Percentiles rank a stretch among this genome's conserved stretches.
Evolutionary conservation across 2,797 vertebrate genomes (phyloP).

Genomic region (Acomys russatus): DNA sequence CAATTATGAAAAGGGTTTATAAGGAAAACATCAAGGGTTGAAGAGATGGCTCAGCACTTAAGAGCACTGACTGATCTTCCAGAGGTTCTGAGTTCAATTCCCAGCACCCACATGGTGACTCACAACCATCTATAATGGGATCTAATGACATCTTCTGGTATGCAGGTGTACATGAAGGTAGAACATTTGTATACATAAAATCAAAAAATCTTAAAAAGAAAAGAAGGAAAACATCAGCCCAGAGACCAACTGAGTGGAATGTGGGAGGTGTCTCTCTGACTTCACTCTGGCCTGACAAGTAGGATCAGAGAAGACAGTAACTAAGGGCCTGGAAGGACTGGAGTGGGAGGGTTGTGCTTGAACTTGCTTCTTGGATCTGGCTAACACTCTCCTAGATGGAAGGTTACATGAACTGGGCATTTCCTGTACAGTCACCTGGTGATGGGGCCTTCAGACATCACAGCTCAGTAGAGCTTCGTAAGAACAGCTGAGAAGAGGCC

Average conservation of each 20-base stretch:
- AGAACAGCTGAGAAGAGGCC: neutral
- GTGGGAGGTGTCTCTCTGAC: too few species aligned
- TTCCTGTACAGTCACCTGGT: fast-evolving
- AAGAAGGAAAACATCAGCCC: neutral
- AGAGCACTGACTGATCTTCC: too few species aligned
- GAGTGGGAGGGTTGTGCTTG: neutral
- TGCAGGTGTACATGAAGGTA: too few species aligned
- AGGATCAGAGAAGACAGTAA: too few species aligned
- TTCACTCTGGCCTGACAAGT: neutral
- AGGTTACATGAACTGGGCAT: fast-evolving
- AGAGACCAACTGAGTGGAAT: neutral
- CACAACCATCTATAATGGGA: too few species aligned
- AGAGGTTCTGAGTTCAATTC: too few species aligned
- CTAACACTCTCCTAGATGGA: fast-evolving
- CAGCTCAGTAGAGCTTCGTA: neutral
- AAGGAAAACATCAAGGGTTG: neutral
- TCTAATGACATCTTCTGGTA: too few species aligned
- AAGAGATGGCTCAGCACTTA: too few species aligned
- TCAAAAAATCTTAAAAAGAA: too few species aligned
- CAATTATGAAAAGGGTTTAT: neutral
- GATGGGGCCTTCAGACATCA: neutral
- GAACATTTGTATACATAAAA: too few species aligned
- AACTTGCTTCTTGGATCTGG: neutral
- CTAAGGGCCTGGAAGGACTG: too few species aligned
- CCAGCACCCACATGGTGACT: too few species aligned